phyloP scores from a whole-genome alignment of 2,888 invertebrate species.

The Cephus sareptanus region DNA sequence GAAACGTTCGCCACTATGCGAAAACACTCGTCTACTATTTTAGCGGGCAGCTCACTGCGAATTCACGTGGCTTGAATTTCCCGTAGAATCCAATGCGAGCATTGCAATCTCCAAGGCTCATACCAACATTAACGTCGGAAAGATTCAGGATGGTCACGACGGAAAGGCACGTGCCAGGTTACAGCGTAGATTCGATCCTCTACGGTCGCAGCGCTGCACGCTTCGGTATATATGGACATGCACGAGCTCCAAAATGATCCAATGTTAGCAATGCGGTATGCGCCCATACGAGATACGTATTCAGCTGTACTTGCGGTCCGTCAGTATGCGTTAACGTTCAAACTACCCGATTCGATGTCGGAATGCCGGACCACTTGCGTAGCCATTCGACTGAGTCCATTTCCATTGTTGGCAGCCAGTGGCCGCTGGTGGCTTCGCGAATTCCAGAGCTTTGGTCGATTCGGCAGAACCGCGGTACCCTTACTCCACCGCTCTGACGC shows the following conservation, averaged over 20 bases:
- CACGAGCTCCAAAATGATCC: conserved; percentile 39
- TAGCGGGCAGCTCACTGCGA: background rate
- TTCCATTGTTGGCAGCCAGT: conserved; percentile 44
- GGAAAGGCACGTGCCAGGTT: background rate
- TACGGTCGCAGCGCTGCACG: background rate
- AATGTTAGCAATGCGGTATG: conserved; percentile 45
- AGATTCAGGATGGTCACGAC: background rate
- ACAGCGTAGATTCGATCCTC: background rate
- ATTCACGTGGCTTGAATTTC: background rate
- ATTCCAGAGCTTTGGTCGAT: conserved; percentile 33
- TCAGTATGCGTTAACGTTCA: conserved; percentile 28
- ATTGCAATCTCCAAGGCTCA: background rate
- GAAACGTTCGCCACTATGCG: background rate
- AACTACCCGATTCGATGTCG: conserved; percentile 44
- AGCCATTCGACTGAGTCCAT: conserved; percentile 37
- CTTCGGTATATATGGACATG: background rate
- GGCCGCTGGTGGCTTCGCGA: conserved; percentile 30
- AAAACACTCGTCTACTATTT: background rate
- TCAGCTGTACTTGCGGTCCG: background rate
- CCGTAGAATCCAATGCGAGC: background rate
- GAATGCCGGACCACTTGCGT: conserved; percentile 48
- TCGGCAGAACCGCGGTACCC: conserved; percentile 9
- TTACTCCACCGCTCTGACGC: conserved; percentile 11
- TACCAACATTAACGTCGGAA: background rate
- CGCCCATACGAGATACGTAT: background rate